These are phyloP conservation scores for Bellardia bayeri DNA, from an alignment of 2,888 invertebrate genomes.

Conservation along the genomic window DNA sequence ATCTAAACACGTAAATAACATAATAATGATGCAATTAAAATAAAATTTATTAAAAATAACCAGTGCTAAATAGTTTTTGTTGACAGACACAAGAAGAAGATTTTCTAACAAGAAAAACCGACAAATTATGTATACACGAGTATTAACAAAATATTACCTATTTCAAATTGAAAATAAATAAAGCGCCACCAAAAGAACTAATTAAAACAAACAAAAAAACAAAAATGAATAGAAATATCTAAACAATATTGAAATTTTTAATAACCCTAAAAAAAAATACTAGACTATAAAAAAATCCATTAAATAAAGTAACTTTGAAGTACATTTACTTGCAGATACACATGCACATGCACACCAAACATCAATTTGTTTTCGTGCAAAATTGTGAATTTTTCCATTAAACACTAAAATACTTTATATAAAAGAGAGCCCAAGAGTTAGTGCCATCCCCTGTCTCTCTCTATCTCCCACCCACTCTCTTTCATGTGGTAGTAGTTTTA, in stretches of 20 bases:
- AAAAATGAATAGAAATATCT: neutral
- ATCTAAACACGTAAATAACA: neutral
- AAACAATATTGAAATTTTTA: constrained; percentile 9
- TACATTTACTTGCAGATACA: constrained; percentile 26
- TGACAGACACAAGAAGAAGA: constrained; percentile 29
- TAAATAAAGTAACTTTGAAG: constrained; percentile 47
- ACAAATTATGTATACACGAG: neutral
- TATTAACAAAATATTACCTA: neutral
- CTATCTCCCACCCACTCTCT: neutral
- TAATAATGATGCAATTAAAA: neutral
- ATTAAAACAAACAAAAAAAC: neutral
- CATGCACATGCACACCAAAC: neutral
- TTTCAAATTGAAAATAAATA: constrained; percentile 27
- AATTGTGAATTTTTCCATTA: constrained; percentile 28
- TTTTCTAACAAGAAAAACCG: constrained; percentile 6
- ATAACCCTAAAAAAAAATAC: neutral
- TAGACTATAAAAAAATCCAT: constrained; percentile 12
- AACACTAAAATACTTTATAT: no score
- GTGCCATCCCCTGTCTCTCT: neutral
- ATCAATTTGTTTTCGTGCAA: constrained; percentile 37
- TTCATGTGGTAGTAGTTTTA: no score
- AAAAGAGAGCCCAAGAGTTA: neutral
- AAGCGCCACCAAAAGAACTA: neutral
- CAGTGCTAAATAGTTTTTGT: neutral
- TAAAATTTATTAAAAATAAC: neutral